Base-by-base conservation (phyloP, 2,888 invertebrate genomes). In the Protonemura montana region DNA sequence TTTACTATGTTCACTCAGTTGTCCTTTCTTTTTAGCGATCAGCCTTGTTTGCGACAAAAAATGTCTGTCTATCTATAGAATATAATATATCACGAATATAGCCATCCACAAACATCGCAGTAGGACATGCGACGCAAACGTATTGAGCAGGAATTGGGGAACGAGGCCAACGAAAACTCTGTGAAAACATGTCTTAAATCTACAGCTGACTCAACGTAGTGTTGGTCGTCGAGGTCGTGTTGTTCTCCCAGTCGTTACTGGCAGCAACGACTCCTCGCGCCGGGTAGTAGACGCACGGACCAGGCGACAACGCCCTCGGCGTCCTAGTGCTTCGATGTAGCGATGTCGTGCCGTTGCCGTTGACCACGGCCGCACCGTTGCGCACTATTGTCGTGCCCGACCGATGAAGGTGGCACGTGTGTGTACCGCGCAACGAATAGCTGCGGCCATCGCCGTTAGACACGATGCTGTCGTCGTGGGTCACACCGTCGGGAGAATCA, bases 391-490 rank as follows among this genome's bases (percentile, higher is more conserved):
- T 87, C 16, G 89, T 89, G 7, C 88, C 88, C 7, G 86, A 76
- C 0, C 94, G 91, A 35, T 94, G 92, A 89, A 94, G 88, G 35
- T 87, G 86, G 77, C 85, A 87, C n/a, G 82, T 82, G 84, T 91
- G 90, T 86, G 89, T 89, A 13, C 90, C 90, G 90, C 96, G 93
- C 91, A 96, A 90, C 90, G 96, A 94, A 91, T 88, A 88, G 84
- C 94, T 93, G 90, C 94, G 93, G 82, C 93, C 91, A 90, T 96
- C 97, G 87, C 95, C 95, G 91, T 95, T 96, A 87, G 97, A 96
- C 88, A 95, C 95, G 90, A 95, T 94, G 90, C 96, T 96, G 91
- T 97, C 97, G 90, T 97, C 97, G 90, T 96, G 95, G 87, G 96
- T 96, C 91, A 94, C 92, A 90, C 94, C 90, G 92, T 96, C 94